phyloP scores from a whole-genome alignment of 2,113 vertebrate genomes.

The Ptyas mucosa region DNA sequence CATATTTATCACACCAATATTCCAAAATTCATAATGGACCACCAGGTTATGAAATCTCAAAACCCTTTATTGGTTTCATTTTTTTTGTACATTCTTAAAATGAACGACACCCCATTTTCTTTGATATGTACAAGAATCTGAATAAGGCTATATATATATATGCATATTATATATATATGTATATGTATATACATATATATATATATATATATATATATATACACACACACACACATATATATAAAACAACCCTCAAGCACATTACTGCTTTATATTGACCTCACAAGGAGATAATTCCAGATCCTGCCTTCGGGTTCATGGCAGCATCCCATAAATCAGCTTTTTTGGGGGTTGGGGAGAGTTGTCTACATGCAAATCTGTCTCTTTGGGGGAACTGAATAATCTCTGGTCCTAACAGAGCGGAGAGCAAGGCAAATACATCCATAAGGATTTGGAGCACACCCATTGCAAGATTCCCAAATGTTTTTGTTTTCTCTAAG shows the following conservation, averaged over 20 bases:
- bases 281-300: not conserved
- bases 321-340: not conserved
- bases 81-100: slow-evolving; percentile 36
- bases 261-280: not conserved
- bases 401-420: not conserved
- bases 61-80: slow-evolving; percentile 25
- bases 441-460: not conserved
- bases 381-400: not conserved
- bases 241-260: not conserved
- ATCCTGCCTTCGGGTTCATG: not conserved
- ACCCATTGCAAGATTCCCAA: slow-evolving; percentile 1
- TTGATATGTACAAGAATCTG: slow-evolving; percentile 15
- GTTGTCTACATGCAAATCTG: not conserved
- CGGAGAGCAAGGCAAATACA: not conserved
- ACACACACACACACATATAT: not conserved
- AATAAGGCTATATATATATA: slow-evolving; percentile 11
- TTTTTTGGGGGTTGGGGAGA: not conserved
- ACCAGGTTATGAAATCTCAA: slow-evolving; percentile 15
- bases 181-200: not conserved
- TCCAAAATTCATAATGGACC: not conserved
- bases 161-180: not conserved
- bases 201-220: not conserved
- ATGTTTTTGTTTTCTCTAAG: slow-evolving; percentile 30
- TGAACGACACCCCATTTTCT: slow-evolving; percentile 6
- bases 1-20: not conserved